Evolutionary conservation across 2,113 vertebrate genomes (phyloP), one percentile per base, ranked within the genome.

Genomic region (Brachyistius frenatus): DNA sequence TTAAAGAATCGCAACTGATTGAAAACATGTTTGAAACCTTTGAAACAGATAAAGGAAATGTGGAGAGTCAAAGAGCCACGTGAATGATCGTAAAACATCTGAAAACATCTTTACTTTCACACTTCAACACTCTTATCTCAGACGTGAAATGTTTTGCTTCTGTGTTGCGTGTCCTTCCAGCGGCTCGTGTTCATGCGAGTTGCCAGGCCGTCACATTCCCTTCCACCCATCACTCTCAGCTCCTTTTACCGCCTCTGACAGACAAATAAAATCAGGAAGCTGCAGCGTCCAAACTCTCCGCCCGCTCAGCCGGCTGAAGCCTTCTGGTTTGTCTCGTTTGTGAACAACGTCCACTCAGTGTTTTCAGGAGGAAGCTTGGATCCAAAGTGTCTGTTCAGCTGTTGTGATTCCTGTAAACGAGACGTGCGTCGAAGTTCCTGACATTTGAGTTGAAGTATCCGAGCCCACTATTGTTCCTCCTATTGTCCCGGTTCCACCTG

Each of bases 151-250:
- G 3, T 44, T 44, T 44, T 53, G 15, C 10, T 56, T 54, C 13
- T 5, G 46, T 53, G 46, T 54, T 64, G 9, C 23, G 35, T 52
- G 41, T 53, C 71, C 56, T 73, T 70, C 63, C 66, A 44, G 66
- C 61, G 69, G 44, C 72, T 87, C 14, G 32, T 66, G 78, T 87
- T 80, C 35, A 58, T 58, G 60, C 8, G 63, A 71, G 66, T 66
- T 87, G 86, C 80, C 76, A 72, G 66, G 70, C 76, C 60, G 32
- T 76, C 85, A 85, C 92, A 93, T 94, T 93, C 93, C 93, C 84
- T 94, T 93, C 90, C 91, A 91, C 83, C 55, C 83, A 84, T 89
- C 77, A 88, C 81, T 80, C 90, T 65, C 55, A 7, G 62, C 68
- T 75, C 70, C 68, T 75, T 81, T 83, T 39, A 92, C 35, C 36